Base-by-base conservation (phyloP, 2,888 invertebrate species). In the Leptinotarsa tumamoca region DNA sequence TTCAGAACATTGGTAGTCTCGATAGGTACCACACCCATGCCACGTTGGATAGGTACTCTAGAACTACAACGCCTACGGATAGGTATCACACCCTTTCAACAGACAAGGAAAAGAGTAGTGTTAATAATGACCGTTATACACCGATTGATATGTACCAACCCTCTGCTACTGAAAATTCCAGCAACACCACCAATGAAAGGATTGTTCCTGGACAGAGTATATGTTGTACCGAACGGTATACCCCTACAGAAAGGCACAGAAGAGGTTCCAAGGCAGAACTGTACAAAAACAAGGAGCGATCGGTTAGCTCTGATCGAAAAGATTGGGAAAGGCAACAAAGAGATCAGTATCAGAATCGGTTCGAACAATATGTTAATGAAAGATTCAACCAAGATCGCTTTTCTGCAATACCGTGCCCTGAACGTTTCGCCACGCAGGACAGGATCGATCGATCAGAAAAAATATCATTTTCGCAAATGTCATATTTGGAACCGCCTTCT, bases 401-500 rank as follows among this genome's bases (percentile, higher is more conserved):
- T 78, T 85, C 88, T 75, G 84, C 87, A 15, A 87, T 88, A 73
- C 88, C 88, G n/a, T 88, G 88, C 73, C 88, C 88, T 51, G 88
- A 88, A 76, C 82, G 87, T 15, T 88, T 88, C 74, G 88, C 88
- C 21, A 84, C 86, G 67, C 83, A 85, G 71, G 82, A 84, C 70
- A 77, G 83, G 67, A 76, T 82, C 43, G 84, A 84, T 74, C 80
- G 85, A 75, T 83, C 84, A 54, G 84, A 85, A 74, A 78, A 83
- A 51, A 82, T 84, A 72, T 83, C 83, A 71, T 80, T 79, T 78
- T 83, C 85, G 68, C 84, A 86, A 81, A 85, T 85, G 79, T 83
- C 90, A 80, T 90, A 90, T 76, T 89, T 90, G 86, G 90, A 90
- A 78, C 91, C 91, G 73, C 91, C 91, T 33, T 91, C 91, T 69